Percentiles rank a stretch among this genome's conserved stretches.
Conservation (phyloP, 2,113 vertebrate species). For the Tupaia tana region DNA sequence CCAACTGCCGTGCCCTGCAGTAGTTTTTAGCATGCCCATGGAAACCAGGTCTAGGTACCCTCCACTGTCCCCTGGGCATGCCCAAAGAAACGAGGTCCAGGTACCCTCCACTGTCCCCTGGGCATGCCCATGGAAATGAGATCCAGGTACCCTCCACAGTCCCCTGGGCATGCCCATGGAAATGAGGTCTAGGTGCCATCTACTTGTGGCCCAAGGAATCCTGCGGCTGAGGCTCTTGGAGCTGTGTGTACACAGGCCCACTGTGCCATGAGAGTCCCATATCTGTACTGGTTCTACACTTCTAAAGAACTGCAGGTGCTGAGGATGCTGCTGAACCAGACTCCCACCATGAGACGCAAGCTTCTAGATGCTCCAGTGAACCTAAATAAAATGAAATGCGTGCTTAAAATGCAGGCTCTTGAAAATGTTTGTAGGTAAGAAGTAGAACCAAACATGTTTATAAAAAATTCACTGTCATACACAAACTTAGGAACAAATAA, state of each 20-base stretch:
- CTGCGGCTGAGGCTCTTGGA: fast-evolving
- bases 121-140: neutral
- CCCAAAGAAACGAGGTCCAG: no score
- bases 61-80: neutral
- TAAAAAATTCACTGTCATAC: neutral
- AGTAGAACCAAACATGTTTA: neutral
- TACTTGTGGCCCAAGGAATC: fast-evolving
- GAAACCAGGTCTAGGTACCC: no score
- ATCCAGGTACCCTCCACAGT: no score
- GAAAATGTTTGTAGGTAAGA: neutral
- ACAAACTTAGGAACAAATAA: neutral
- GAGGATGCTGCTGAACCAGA: fast-evolving
- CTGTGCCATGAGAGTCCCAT: fast-evolving
- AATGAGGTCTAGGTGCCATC: neutral
- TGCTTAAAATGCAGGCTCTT: neutral
- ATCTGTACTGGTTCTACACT: neutral
- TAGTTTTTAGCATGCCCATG: no score
- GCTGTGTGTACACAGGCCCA: fast-evolving
- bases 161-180: neutral
- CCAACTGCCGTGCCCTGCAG: no score
- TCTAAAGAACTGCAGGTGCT: neutral
- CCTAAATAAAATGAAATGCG: neutral
- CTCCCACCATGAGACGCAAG: neutral
- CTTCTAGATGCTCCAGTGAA: neutral
- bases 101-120: neutral